Conservation (phyloP, 2,113 vertebrate species). For the Cnemophilus loriae region DNA sequence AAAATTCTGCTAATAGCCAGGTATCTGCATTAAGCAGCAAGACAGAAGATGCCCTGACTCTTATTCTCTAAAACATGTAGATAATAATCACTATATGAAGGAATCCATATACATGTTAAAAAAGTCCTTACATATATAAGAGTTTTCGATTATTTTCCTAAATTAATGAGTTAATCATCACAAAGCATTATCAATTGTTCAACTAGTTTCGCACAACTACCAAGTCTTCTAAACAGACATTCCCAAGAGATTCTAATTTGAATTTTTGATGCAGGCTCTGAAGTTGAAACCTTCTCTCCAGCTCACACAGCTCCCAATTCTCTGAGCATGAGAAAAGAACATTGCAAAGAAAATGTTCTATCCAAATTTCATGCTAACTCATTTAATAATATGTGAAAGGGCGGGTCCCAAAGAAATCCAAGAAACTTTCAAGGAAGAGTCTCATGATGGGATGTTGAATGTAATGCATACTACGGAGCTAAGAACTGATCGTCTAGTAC, state of each 20-base stretch:
- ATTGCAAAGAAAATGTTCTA: not conserved
- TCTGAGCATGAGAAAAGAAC: not conserved
- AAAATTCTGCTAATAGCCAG: not conserved
- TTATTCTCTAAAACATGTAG: not conserved
- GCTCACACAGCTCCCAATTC: not conserved
- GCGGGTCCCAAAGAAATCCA: not conserved
- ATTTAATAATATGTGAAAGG: not conserved
- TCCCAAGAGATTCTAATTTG: not conserved
- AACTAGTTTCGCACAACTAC: not conserved
- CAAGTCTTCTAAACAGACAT: not conserved
- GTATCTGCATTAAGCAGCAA: not conserved
- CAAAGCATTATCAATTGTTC: not conserved
- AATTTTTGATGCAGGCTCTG: not conserved
- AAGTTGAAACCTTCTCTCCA: not conserved
- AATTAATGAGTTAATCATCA: not conserved
- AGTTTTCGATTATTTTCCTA: not conserved
- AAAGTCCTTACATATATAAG: not conserved
- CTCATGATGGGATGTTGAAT: not conserved
- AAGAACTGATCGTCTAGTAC: not conserved
- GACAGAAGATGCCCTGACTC: not conserved
- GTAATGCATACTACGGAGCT: not conserved
- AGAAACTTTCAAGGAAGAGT: not conserved
- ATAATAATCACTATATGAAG: not conserved
- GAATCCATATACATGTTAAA: not conserved
- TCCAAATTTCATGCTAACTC: not conserved